phyloP scores from a whole-genome alignment of 2,113 vertebrate species.

The Mormyrus lacerda region DNA sequence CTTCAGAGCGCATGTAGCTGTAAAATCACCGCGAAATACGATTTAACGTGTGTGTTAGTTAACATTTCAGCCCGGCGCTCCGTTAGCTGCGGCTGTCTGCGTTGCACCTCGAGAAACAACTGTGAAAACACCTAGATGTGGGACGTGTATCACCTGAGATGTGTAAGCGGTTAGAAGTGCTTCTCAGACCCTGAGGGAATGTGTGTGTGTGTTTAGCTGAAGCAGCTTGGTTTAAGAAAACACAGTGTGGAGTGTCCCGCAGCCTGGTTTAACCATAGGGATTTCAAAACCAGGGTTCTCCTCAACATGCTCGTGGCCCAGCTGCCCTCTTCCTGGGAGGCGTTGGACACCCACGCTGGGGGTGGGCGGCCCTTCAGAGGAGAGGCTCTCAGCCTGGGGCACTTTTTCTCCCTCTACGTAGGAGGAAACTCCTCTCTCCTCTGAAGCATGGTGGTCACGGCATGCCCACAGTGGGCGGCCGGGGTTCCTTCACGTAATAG shows the following conservation, averaged over 20 bases:
- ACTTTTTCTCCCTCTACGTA: not conserved
- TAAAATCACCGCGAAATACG: not conserved
- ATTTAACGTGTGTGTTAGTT: not conserved
- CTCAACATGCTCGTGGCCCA: not conserved
- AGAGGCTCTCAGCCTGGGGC: constrained; percentile 2
- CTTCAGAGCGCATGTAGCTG: not conserved
- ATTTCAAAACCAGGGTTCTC: not conserved
- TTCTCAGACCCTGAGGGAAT: not conserved
- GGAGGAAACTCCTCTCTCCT: constrained; percentile 12
- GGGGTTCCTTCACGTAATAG: not conserved
- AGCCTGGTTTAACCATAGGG: not conserved
- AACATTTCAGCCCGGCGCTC: not conserved
- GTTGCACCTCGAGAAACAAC: not conserved
- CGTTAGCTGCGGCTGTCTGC: not conserved
- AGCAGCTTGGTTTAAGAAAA: not conserved
- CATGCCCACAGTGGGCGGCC: not conserved
- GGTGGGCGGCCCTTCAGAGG: constrained; percentile 9
- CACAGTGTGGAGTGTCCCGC: not conserved
- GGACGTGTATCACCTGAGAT: not conserved
- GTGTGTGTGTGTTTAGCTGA: not conserved
- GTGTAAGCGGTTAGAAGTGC: not conserved
- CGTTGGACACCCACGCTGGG: not conserved
- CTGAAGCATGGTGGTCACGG: not conserved
- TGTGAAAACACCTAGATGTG: not conserved
- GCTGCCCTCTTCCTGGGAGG: not conserved